Conservation (phyloP, 2,797 vertebrate species). For the Lepus oiostolus region DNA sequence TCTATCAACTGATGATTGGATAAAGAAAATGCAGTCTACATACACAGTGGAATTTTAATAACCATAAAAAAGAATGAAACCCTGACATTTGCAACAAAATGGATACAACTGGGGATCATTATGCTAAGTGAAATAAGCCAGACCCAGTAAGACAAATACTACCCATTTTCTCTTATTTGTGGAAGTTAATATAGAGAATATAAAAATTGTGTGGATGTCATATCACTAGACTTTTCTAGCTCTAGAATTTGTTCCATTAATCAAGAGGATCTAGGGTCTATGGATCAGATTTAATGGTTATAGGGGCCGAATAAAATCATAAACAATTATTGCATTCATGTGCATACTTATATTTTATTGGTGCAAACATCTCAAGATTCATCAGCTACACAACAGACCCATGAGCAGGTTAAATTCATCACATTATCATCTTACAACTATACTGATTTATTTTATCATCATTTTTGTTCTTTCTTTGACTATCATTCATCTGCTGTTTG, state of each 20-base stretch:
- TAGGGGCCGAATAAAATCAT: neutral
- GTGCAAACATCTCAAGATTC: neutral
- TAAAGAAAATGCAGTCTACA: too few species aligned
- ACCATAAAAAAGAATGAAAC: too few species aligned
- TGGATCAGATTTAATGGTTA: neutral
- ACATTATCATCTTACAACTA: neutral
- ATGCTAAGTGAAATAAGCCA: too few species aligned
- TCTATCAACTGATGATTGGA: too few species aligned
- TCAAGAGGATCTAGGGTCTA: too few species aligned
- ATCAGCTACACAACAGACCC: neutral
- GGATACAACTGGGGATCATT: too few species aligned
- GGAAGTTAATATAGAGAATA: too few species aligned
- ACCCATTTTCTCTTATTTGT: too few species aligned
- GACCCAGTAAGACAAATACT: too few species aligned
- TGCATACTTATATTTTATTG: neutral
- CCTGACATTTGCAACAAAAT: too few species aligned
- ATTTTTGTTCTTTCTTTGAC: neutral
- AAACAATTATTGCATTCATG: neutral
- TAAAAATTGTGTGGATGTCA: too few species aligned
- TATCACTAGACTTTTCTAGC: neutral
- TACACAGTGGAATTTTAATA: too few species aligned
- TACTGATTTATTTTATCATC: neutral
- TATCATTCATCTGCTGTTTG: neutral
- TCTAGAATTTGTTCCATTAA: neutral
- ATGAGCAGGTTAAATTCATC: neutral